Evolutionary conservation across 2,113 vertebrate genomes (phyloP).

Genomic region (Saccopteryx leptura): DNA sequence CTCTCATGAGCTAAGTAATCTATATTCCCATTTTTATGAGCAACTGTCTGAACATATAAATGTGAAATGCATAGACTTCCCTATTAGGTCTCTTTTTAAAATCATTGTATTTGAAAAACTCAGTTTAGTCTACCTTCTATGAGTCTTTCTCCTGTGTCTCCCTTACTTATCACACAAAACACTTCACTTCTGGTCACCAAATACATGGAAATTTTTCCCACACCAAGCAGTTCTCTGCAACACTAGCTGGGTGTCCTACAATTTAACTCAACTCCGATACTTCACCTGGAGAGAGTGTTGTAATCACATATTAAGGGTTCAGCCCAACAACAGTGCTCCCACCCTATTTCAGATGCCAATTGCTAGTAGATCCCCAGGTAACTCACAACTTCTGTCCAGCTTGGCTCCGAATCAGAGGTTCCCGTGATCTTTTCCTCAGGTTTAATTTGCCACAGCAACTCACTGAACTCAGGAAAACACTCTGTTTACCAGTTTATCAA

Average conservation of each 20-base stretch:
- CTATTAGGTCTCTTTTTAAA: conserved; percentile 24
- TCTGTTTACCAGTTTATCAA: neutral
- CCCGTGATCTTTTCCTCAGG: neutral
- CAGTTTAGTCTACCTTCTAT: neutral
- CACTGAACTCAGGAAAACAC: neutral
- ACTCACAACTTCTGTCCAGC: neutral
- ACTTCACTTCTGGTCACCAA: conserved; percentile 11
- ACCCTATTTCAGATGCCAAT: neutral
- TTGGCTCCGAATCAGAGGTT: neutral
- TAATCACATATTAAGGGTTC: neutral
- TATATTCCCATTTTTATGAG: conserved; percentile 60
- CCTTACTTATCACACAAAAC: neutral
- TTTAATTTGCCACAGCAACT: neutral
- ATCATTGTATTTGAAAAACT: conserved; percentile 16
- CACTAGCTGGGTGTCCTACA: neutral
- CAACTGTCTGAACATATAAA: conserved; percentile 17
- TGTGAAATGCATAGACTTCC: neutral
- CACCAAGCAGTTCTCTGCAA: neutral
- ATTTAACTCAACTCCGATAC: neutral
- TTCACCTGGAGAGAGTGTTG: neutral
- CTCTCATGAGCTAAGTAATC: conserved; percentile 26
- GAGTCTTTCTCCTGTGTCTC: neutral
- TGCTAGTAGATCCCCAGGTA: neutral
- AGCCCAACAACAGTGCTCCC: neutral
- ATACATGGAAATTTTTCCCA: neutral